Base-by-base conservation (phyloP, 2,113 vertebrate species). In the Echinops telfairi region DNA sequence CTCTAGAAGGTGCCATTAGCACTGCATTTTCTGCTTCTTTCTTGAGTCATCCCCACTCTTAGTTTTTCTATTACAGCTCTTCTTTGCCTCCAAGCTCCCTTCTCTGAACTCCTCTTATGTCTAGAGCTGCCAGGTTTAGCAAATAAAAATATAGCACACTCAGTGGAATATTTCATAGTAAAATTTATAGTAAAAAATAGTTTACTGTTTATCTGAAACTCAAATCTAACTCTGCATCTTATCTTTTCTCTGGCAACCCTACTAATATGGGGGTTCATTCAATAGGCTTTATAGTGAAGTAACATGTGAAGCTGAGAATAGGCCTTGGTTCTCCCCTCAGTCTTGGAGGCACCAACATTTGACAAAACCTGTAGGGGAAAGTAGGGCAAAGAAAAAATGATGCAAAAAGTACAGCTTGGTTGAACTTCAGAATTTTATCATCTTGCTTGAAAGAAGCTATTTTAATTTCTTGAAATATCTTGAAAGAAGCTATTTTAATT, bases 401-500 rank as follows among this genome's bases (percentile, higher is more conserved):
- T 73, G 57, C 40, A 88, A 20, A 80, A 83, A 2, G 12, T 90
- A 94, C 64, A 66, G 31, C 15, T 77, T 95, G 83, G 62, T 75
- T 93, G 29, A 84, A 86, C 33, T 53, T 38, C 64, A 88, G 58
- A 92, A 71, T 90, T 84, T 92, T 73, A 1, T 11, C 76, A 58
- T 86, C 23, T 20, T 82, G 64, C 23, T 20, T 82, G 64, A 77
- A 83, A 88, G 85, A 89, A 90, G n/a, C 89, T 82, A 86, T 83
- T 93, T 88, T 92, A 92, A 92, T 86, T 93, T 87, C 71, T 14
- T 53, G 47, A 53, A 62, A 58, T 20, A 66, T 71, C 36, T 71
- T 92, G 64, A 80, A 83, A 88, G 85, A 89, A 90, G 27, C 91
- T 82, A 83, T 83, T 93, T 88, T 92, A 92, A 92, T 86, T 93